Base-by-base conservation (phyloP, 1,140 invertebrate genomes). In the Acyrthosiphon pisum region DNA sequence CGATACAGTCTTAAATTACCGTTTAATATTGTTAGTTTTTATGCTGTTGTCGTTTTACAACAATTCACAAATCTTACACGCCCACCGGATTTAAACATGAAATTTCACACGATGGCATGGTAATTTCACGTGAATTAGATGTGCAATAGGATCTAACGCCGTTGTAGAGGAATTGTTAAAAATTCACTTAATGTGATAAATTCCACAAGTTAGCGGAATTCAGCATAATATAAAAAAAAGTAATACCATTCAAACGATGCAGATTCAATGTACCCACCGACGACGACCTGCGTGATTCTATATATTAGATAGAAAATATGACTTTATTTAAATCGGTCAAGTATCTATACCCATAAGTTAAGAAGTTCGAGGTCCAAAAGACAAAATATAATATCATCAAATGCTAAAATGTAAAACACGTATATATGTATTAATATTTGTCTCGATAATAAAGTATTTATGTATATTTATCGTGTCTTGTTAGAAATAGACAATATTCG, bases 51-150 rank as follows among this genome's bases (percentile, higher is more conserved):
- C 84, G 37, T 46, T 46, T 26, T n/a, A 46, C n/a, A 46, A 41
- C 44, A 44, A 86, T 86, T 86, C 41, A 86, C 41, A 86, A 86
- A 44, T 44, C 83, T 86, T 86, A 44, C 83, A 86, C 83, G 41
- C 37, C 37, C 41, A 86, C 84, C 20, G 41, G 41, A 86, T 86
- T 86, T 86, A 44, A 46, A 86, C 26, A 46, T 6, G 23, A n/a
- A 86, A 86, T 86, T 86, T 86, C 84, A 86, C 84, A 86, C 41
- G 37, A 46, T 46, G 44, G 23, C 44, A n/a, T 46, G 84, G 26
- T 86, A 44, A 86, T 86, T 86, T 86, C 84, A 86, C 84, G 84
- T 86, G 41, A 44, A 46, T 86, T 86, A 46, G 84, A 86, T n/a
- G 23, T 86, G 84, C 84, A 14, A 86, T 76, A 76, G 20, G 4